These are phyloP conservation scores for Cyrtodaria siliqua DNA, from an alignment of 2,888 invertebrate species.

Conservation along the genomic window DNA sequence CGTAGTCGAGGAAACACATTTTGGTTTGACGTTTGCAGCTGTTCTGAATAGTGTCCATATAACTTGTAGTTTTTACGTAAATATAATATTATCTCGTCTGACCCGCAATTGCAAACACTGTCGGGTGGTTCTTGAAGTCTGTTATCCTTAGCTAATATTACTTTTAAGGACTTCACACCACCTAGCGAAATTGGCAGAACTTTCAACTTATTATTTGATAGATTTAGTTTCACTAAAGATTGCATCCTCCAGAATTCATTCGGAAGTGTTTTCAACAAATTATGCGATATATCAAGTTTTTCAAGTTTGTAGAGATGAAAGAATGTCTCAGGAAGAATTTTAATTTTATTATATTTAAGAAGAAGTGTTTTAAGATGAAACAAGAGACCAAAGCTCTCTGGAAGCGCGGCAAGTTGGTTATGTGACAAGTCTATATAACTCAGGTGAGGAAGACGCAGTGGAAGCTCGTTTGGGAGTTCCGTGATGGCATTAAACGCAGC, in stretches of 20 bases:
- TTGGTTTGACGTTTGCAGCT: conserved; percentile 48
- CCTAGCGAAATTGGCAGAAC: conserved; percentile 82
- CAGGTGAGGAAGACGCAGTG: conserved; percentile 84
- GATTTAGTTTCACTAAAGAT: conserved; percentile 80
- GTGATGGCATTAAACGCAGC: conserved; percentile 84
- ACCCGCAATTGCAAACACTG: conserved; percentile 82
- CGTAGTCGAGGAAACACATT: conserved; percentile 84
- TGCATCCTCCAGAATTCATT: conserved; percentile 82
- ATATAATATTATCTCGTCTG: conserved; percentile 77
- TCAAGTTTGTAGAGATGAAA: conserved; percentile 81
- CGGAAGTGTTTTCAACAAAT: conserved; percentile 80
- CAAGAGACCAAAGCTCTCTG: conserved; percentile 84
- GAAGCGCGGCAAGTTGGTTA: conserved; percentile 81
- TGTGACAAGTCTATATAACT: conserved; percentile 83
- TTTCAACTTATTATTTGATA: conserved; percentile 82
- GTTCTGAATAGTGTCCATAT: conserved; percentile 40
- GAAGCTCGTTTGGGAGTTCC: conserved; percentile 83
- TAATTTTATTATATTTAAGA: conserved; percentile 81
- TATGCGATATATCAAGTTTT: conserved; percentile 84
- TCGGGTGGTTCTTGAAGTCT: conserved; percentile 82
- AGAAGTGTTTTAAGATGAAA: conserved; percentile 83
- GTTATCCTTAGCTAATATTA: conserved; percentile 82
- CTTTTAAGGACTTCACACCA: conserved; percentile 70
- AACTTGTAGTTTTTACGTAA: conserved; percentile 74
- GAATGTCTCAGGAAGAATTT: conserved; percentile 80